Evolutionary conservation across 2,888 invertebrate genomes (phyloP).

Genomic region (Metalampra italica): DNA sequence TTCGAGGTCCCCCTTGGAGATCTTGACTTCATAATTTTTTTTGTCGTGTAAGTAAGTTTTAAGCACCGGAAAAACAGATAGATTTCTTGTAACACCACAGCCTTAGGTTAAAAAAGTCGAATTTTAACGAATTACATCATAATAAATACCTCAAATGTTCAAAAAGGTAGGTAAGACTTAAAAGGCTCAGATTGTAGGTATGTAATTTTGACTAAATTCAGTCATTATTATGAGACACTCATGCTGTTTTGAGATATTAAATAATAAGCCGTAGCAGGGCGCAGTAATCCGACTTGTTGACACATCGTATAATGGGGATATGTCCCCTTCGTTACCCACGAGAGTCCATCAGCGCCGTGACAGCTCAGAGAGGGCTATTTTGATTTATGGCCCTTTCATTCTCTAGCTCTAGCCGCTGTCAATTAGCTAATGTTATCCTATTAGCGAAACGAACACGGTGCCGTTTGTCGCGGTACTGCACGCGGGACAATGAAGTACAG

Average conservation of each 20-base stretch:
- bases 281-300: constrained; percentile 48
- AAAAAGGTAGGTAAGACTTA: no score
- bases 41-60: no score
- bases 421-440: constrained; percentile 19
- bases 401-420: constrained; percentile 19
- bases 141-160: no score
- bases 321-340: constrained; percentile 17
- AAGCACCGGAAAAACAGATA: no score
- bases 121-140: background rate
- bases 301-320: constrained; percentile 37
- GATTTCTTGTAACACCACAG: no score
- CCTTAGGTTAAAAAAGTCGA: no score
- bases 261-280: constrained; percentile 16
- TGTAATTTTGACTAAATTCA: no score
- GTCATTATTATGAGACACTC: background rate
- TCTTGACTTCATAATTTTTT: no score
- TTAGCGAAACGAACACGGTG: constrained; percentile 8
- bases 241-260: constrained; percentile 2
- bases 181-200: background rate
- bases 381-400: constrained; percentile 16
- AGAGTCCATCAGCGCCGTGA: constrained; percentile 20
- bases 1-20: no score
- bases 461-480: constrained; percentile 16
- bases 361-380: constrained; percentile 18
- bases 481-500: constrained; percentile 12